Conservation (phyloP, 2,113 vertebrate genomes). For the Cyphomyrus discorhynchus region DNA sequence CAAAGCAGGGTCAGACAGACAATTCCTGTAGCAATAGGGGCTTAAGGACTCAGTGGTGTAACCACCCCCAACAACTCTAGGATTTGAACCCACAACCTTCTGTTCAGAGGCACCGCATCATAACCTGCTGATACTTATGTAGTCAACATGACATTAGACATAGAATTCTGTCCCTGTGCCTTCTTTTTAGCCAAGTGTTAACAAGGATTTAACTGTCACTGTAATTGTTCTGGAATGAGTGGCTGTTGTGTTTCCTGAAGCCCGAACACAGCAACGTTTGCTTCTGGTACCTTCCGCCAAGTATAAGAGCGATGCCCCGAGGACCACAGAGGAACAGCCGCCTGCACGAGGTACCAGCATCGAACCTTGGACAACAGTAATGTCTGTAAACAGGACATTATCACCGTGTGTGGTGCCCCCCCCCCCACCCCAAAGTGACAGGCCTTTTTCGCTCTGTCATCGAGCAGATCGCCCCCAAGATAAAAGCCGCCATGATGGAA, state of each 20-base stretch:
- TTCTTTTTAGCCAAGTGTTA: neutral
- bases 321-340: conserved; percentile 41
- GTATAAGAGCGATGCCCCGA: conserved; percentile 39
- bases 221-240: neutral
- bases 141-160: neutral
- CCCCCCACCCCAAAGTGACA: neutral
- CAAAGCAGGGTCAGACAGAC: neutral
- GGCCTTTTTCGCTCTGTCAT: neutral
- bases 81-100: neutral
- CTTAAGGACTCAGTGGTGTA: neutral
- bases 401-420: neutral
- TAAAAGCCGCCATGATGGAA: conserved; percentile 61
- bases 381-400: neutral
- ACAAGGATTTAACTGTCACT: too few relatives aligned
- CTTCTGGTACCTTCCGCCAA: conserved; percentile 59
- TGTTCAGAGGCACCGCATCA: neutral
- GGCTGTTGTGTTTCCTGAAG: conserved; percentile 37
- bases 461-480: conserved; percentile 53
- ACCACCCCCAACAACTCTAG: neutral
- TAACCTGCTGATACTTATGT: neutral
- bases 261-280: conserved; percentile 57
- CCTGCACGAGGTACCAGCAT: conserved; percentile 48
- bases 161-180: neutral
- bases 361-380: too few relatives aligned
- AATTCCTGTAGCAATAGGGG: neutral